Evolutionary conservation across 2,113 vertebrate species (phyloP).

Genomic region (Labeo catla): DNA sequence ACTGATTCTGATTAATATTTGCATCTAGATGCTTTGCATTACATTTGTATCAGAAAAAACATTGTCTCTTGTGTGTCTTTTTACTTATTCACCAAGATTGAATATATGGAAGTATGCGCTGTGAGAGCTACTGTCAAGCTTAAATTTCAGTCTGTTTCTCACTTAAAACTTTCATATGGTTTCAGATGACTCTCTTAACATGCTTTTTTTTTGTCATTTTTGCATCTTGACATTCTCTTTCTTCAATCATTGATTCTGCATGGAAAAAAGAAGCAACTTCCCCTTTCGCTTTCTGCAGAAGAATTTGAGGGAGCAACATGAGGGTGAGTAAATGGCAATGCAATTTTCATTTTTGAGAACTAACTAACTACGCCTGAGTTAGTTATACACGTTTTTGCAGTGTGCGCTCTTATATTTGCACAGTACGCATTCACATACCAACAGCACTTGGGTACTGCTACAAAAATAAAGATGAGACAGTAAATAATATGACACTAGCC

Average conservation of each 20-base stretch:
- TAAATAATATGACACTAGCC: conserved; percentile 55
- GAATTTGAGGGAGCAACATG: neutral
- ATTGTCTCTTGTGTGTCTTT: no score
- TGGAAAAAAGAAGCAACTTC: neutral
- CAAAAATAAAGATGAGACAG: conserved; percentile 44
- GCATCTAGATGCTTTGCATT: no score
- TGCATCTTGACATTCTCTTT: neutral
- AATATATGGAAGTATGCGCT: no score
- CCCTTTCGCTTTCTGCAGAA: neutral
- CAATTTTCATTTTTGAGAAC: neutral
- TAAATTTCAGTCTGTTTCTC: neutral
- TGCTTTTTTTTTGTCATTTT: neutral
- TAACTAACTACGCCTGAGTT: neutral
- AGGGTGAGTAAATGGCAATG: neutral
- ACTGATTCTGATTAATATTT: no score
- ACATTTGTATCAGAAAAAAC: no score
- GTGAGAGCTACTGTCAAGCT: neutral
- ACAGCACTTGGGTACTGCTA: conserved; percentile 26
- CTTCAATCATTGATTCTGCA: neutral
- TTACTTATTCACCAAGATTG: no score
- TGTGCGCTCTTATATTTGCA: conserved; percentile 11
- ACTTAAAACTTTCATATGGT: neutral
- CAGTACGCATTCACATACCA: conserved; percentile 25
- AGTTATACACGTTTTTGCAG: neutral
- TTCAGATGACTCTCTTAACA: neutral